Base-by-base conservation (phyloP, 2,888 invertebrate species). In the Atrina japonica region DNA sequence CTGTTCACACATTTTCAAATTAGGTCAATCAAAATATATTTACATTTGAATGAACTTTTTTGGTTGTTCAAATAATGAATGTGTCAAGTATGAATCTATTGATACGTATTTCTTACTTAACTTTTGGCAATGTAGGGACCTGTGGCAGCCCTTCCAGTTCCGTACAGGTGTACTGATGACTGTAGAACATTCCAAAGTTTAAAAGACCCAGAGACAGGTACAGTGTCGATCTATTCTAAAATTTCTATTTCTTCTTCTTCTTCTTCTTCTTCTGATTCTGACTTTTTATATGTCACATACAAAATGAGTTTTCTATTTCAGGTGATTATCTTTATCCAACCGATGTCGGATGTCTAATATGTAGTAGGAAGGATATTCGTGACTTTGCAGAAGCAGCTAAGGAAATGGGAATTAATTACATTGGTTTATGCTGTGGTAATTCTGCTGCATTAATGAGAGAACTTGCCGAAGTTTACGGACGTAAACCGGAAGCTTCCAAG, bases 401-500 rank as follows among this genome's bases (percentile, higher is more conserved):
- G 64, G 78, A 75, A 25, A 77, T 86, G 6, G 86, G 86, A 3
- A 76, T 88, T 14, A 81, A 85, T 52, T 88, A 88, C 71, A 73
- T 88, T 6, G 88, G 88, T 6, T 78, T 88, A 6, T 88, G 88
- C 66, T 88, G 88, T 65, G 88, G 88, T 9, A 84, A 86, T 63
- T 72, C 81, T 3, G 70, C 86, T 2, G 78, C 81, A 56, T 75
- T 83, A 64, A 67, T 81, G 52, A 76, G 88, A 7, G 81, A 82
- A 43, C 68, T 88, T 49, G 85, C 86, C 29, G 83, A 79, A 49
- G 80, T 70, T 9, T 80, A 86, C 18, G 88, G 87, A 0, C 72
- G 84, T 6, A 73, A 52, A 16, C 83, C 87, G 1, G 80, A 81
- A 6, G 76, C 86, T 30, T 70, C 69, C 55, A 70, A 69, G 55